A percentile compares a stretch with the other conserved stretches of the same genome.
Conservation (phyloP, 2,113 vertebrate genomes). For the Odocoileus virginianus region DNA sequence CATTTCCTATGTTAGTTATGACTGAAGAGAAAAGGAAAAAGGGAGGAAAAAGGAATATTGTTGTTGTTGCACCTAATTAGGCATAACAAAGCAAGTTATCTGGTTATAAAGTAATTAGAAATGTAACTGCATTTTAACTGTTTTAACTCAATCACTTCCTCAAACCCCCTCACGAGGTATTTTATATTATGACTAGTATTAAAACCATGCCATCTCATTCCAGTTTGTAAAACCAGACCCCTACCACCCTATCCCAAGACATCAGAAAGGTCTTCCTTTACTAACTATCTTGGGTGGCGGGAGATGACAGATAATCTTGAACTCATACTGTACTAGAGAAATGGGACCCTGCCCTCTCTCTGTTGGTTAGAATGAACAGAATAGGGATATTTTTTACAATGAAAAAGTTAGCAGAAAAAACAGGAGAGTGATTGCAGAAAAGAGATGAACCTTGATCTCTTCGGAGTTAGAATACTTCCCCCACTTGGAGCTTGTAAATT, state of each 20-base stretch:
- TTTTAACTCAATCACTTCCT: neutral
- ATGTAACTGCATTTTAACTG: neutral
- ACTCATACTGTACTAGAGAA: neutral
- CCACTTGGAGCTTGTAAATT: neutral
- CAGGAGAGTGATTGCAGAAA: neutral
- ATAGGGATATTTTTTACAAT: neutral
- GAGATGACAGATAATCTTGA: neutral
- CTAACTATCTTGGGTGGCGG: neutral
- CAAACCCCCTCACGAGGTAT: neutral
- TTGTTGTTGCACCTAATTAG: neutral
- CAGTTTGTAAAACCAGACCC: neutral
- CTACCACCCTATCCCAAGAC: neutral
- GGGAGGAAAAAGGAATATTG: slow-evolving; percentile 34
- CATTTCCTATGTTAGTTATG: slow-evolving; percentile 46
- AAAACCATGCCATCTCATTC: neutral
- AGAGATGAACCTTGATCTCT: neutral
- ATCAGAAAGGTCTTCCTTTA: neutral
- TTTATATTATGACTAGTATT: neutral
- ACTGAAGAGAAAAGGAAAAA: neutral
- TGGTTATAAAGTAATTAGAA: neutral
- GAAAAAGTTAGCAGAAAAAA: slow-evolving; percentile 21
- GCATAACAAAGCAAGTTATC: neutral
- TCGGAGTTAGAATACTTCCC: neutral
- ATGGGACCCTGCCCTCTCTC: neutral
- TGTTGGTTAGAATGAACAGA: neutral